Evolutionary conservation across 2,797 vertebrate genomes (phyloP).

Genomic region (Phalloptychus januarius): DNA sequence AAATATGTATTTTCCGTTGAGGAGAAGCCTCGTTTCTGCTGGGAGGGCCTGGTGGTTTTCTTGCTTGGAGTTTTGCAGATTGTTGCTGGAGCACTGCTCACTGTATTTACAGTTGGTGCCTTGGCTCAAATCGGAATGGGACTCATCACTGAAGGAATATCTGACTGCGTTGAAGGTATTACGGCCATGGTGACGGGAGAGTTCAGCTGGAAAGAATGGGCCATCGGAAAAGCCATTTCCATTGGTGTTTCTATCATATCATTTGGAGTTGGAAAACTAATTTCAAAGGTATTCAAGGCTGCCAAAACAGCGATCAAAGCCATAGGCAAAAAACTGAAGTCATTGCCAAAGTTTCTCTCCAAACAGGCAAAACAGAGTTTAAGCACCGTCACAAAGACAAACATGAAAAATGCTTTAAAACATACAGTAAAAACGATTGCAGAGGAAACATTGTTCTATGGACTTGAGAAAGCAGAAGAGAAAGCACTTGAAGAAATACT

Average conservation of each 20-base stretch:
- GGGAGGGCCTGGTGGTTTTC: slow-evolving; percentile 27
- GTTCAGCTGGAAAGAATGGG: slow-evolving; percentile 53
- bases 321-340: slow-evolving; percentile 19
- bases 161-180: slow-evolving; percentile 26
- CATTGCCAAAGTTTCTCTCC: slow-evolving; percentile 29
- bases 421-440: background rate
- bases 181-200: slow-evolving; percentile 42
- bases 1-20: slow-evolving; percentile 40
- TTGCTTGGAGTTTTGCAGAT: slow-evolving; percentile 31
- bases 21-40: slow-evolving; percentile 27
- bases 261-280: slow-evolving; percentile 38
- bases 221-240: slow-evolving; percentile 24
- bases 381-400: slow-evolving; percentile 2
- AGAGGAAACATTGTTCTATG: background rate
- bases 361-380: slow-evolving; percentile 23
- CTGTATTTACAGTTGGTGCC: slow-evolving; percentile 10
- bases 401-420: slow-evolving; percentile 30
- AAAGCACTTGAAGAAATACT: slow-evolving; percentile 9
- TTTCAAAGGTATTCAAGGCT: slow-evolving; percentile 29
- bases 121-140: slow-evolving; percentile 28
- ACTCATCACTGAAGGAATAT: slow-evolving; percentile 31
- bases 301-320: slow-evolving; percentile 6
- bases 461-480: slow-evolving; percentile 26
- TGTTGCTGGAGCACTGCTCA: slow-evolving; percentile 27
- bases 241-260: slow-evolving; percentile 20